Evolutionary conservation across 1,140 invertebrate genomes (phyloP).

Genomic region (Microplitis mediator): DNA sequence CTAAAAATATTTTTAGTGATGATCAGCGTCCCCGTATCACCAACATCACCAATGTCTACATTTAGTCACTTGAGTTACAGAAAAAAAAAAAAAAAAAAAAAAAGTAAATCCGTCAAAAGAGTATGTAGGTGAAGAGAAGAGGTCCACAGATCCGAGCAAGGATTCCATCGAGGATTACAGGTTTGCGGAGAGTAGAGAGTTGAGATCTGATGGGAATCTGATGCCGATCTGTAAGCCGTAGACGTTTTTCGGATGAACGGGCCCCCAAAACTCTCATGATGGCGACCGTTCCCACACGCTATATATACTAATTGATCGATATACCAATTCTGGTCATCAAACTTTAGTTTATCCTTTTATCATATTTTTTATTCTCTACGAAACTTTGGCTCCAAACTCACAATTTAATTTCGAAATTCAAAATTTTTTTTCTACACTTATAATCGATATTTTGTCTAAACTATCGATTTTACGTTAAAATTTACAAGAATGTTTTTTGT

Average conservation of each 20-base stretch:
- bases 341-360: conserved; percentile 39
- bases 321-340: conserved; percentile 61
- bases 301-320: conserved; percentile 61
- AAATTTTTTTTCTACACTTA: too few species aligned
- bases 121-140: conserved; percentile 17
- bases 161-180: conserved; percentile 33
- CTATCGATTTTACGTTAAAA: too few species aligned
- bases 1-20: neutral
- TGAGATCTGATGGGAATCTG: conserved; percentile 56
- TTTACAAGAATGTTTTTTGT: too few species aligned
- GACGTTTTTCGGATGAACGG: conserved; percentile 44
- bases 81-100: conserved; percentile 3
- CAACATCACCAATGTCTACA: too few species aligned
- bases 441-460: too few species aligned
- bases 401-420: conserved; percentile 11
- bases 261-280: conserved; percentile 28
- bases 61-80: neutral
- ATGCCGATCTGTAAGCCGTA: conserved; percentile 29
- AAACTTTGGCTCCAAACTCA: conserved; percentile 22
- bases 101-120: too few species aligned
- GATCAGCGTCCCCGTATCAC: neutral
- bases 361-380: conserved; percentile 15
- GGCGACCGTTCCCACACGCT: conserved; percentile 60
- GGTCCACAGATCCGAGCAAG: conserved; percentile 35
- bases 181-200: conserved; percentile 30